Evolutionary conservation across 2,797 vertebrate genomes (phyloP).

Genomic region (Lepus oiostolus): DNA sequence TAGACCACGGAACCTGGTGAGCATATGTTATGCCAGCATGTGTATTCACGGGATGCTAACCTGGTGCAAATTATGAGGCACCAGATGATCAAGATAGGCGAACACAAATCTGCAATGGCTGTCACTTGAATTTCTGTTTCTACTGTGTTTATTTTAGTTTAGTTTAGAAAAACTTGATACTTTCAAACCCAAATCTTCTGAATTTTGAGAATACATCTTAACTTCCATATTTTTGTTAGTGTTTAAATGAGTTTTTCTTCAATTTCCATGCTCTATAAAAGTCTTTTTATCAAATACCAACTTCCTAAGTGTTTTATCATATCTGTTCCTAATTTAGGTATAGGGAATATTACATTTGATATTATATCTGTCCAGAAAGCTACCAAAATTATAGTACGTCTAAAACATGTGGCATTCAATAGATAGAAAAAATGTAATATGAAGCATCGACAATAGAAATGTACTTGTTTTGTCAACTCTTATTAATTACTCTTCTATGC

Average conservation of each 20-base stretch:
- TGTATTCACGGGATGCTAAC: background rate
- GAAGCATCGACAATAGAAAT: background rate
- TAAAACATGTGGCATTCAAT: background rate
- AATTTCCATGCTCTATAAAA: background rate
- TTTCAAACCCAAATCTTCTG: background rate
- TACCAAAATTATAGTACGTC: background rate
- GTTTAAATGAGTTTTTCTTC: constrained; percentile 19
- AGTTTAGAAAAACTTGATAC: constrained; percentile 28
- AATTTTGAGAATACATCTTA: constrained; percentile 19
- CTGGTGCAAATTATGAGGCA: background rate
- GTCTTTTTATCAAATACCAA: constrained; percentile 17
- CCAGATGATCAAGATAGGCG: background rate
- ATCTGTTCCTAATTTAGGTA: background rate
- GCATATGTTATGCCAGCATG: background rate
- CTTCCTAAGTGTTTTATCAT: background rate
- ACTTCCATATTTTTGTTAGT: background rate
- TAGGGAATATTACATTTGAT: background rate
- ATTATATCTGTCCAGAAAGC: background rate
- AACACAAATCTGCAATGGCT: background rate
- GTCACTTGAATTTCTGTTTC: background rate
- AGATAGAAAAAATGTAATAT: background rate
- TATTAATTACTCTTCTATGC: background rate
- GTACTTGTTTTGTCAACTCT: background rate
- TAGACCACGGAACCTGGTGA: background rate
- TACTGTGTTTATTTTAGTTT: constrained; percentile 26